phyloP scores from a whole-genome alignment of 2,113 vertebrate species.

The Condylura cristata region DNA sequence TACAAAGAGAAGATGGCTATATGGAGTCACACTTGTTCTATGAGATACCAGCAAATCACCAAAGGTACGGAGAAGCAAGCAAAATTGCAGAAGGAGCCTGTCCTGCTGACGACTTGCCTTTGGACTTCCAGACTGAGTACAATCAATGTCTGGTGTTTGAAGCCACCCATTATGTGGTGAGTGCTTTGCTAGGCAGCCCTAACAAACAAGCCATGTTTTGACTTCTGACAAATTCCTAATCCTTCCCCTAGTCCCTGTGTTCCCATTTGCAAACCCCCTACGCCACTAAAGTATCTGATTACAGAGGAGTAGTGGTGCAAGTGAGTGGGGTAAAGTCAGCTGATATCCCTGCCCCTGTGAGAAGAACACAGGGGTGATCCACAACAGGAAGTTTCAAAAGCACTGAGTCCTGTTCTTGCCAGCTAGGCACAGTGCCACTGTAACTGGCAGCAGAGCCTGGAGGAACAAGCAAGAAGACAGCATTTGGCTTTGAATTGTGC shows the following conservation, averaged over 20 bases:
- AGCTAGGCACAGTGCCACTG: not conserved
- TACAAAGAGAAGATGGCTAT: too few relatives aligned
- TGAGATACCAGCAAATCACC: not conserved
- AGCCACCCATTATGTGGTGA: not conserved
- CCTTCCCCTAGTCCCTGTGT: not conserved
- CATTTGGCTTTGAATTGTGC: not conserved
- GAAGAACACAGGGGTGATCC: not conserved
- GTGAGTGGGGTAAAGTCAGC: too few relatives aligned
- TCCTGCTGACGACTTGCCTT: not conserved
- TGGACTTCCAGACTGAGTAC: too few relatives aligned
- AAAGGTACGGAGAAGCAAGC: not conserved
- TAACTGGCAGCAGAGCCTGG: not conserved
- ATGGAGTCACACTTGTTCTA: not conserved
- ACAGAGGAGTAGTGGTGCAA: not conserved
- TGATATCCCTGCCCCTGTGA: not conserved
- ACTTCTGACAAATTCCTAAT: not conserved
- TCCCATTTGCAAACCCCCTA: too few relatives aligned
- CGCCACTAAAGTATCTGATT: not conserved
- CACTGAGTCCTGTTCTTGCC: not conserved
- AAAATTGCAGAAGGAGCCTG: not conserved
- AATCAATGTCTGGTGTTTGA: not conserved
- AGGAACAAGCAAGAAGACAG: not conserved
- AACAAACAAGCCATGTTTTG: not conserved
- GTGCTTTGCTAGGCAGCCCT: not conserved
- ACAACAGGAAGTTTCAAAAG: not conserved